Evolutionary conservation across 2,113 vertebrate genomes (phyloP), one percentile per base, ranked within the genome.

Genomic region (Oreochromis niloticus): DNA sequence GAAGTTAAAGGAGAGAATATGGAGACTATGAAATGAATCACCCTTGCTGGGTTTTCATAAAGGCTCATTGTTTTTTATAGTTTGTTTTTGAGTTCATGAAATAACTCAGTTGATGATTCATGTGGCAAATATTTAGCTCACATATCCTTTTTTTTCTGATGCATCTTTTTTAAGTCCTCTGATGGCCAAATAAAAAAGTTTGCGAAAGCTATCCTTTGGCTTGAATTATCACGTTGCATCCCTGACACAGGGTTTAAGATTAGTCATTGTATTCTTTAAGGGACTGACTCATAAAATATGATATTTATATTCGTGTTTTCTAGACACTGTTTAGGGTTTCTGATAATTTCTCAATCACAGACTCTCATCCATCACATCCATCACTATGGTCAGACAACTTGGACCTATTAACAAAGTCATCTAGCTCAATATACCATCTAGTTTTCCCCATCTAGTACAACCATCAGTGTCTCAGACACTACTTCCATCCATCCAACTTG

Each of bases 341-440:
- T 83, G 41, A 73, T 56, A 75, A 43, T 3, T 27, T 63, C 73
- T 79, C 14, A 59, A 34, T 73, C n/a, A 9, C 22, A 27, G 22
- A 73, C 41, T 73, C 39, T 73, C 41, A 36, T 66, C 93, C 24
- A 43, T 24, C 41, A 27, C n/a, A 96, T 97, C 96, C 96, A 95
- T 97, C 97, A 96, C 91, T 94, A 96, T 96, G 95, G 96, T 97
- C 96, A 95, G 96, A 95, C 94, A 96, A 96, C 93, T 88, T 85
- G 91, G 87, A 93, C 91, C 63, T 92, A 96, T 95, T 87, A 19
- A 73, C 93, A 91, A 89, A 93, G 92, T 92, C 94, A 96, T 95
- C 91, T 85, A 94, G 92, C 90, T 93, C 97, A 96, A 94, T 97
- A 97, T 96, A 97, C 17, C n/a, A 84, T 68, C 71, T 83, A 32